These are phyloP conservation scores for Brachirus orientalis DNA, from an alignment of 2,113 vertebrate genomes.

Conservation along the genomic window DNA sequence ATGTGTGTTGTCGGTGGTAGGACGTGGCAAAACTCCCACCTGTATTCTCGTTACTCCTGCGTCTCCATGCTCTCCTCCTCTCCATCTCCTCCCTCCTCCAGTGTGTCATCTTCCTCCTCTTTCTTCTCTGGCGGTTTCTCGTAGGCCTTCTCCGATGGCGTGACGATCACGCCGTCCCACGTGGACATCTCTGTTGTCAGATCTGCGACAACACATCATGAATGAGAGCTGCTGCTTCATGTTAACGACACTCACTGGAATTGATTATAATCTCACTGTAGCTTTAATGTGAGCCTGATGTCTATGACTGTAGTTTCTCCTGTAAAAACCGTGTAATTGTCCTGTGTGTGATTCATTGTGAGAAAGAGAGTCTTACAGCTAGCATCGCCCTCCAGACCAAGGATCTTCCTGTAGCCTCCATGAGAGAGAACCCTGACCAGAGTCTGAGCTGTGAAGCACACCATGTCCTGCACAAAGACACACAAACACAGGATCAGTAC, in stretches of 20 bases:
- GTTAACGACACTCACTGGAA: too few species aligned
- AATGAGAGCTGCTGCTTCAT: neutral
- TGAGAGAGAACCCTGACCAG: conserved; percentile 95
- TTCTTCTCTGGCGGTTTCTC: conserved; percentile 97
- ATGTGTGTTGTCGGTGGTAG: neutral
- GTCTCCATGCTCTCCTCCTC: conserved; percentile 96
- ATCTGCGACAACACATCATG: conserved; percentile 75
- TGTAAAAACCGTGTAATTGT: neutral
- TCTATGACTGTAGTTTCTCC: neutral
- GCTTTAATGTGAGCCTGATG: too few species aligned
- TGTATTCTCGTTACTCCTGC: conserved; percentile 85
- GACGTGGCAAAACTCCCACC: conserved; percentile 8
- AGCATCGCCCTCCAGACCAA: conserved; percentile 95
- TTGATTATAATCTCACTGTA: too few species aligned
- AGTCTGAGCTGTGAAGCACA: conserved; percentile 96
- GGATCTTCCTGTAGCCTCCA: conserved; percentile 95
- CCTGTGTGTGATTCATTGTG: neutral
- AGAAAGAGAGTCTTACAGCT: conserved; percentile 86
- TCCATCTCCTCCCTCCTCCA: conserved; percentile 91
- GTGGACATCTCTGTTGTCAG: conserved; percentile 95
- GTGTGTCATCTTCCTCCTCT: conserved; percentile 93
- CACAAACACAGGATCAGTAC: neutral
- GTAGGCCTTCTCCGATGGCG: conserved; percentile 96
- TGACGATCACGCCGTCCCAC: conserved; percentile 97
- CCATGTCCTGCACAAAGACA: conserved; percentile 88